Base-by-base conservation (phyloP, 2,113 vertebrate genomes). In the Solenodon paradoxus region DNA sequence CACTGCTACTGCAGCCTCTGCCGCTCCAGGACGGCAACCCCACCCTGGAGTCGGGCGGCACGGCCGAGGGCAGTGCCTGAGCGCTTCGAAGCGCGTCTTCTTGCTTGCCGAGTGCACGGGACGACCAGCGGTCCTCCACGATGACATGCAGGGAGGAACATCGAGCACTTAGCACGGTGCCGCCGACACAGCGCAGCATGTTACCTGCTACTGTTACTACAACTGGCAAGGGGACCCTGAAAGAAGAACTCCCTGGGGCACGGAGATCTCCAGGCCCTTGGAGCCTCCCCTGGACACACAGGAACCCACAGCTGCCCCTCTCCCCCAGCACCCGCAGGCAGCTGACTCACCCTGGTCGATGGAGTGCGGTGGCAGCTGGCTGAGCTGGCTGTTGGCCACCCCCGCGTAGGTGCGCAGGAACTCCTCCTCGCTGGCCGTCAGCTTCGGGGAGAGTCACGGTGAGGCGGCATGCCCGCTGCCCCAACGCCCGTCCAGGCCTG, bases 321-420 rank as follows among this genome's bases (percentile, higher is more conserved):
- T 30, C 22, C 61, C 61, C 32, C 61, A 6, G 26, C 5, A 9
- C 59, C 59, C 28, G 59, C 26, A 1, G 61, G 61, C 9, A 11
- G 26, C 7, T 9, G 1, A 97, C 99, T 99, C 98, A 99, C 99
- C 99, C 98, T 99, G 99, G 97, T 99, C 99, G 88, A 99, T 99
- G 87, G 99, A 99, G 98, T 99, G 99, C 98, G 99, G 99, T 30
- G 99, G 99, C 84, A 99, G 99, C 97, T 99, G 99, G 98, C 99
- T 99, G 97, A 99, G 99, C 98, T 99, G 99, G 98, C 99, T 99
- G 98, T 98, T 99, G 97, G 99, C 99, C 97, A 99, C 99, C 61
- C 99, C 99, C 0, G 99, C 99, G 0, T 99, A 99, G 2, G 98
- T 99, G 91, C 99, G 99, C 96, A 99, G 99, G 98, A 99, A 99